Base-by-base conservation (phyloP, 2,888 invertebrate species). In the Pteria penguin region DNA sequence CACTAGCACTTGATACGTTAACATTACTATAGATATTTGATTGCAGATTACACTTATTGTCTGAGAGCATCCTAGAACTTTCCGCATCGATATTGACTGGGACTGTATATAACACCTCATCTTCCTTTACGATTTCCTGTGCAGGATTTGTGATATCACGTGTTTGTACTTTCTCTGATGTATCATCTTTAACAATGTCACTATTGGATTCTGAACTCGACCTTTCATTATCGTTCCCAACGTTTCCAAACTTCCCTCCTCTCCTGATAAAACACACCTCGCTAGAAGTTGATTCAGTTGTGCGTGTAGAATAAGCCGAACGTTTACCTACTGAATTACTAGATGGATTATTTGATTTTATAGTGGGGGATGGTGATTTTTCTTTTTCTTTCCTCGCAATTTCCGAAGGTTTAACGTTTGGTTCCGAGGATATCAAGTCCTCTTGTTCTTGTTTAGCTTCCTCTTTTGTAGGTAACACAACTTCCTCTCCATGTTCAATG, bases 361-460 rank as follows among this genome's bases (percentile, higher is more conserved):
- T n/a, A 8, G 45, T 8, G 18, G 45, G 45, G 8, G 45, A 14
- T 45, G 45, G 45, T 31, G 32, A 61, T 61, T 31, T 32, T 71
- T 63, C 72, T 70, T 33, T 75, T 65, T n/a, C 69, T 54, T 5
- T 14, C 63, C 45, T 52, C 60, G 36, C 60, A 65, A 45, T 36
- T 26, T 36, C 65, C 18, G 65, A 65, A 27, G 54, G 36, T 3
- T 67, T 52, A 4, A 60, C 65, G 31, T 76, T 61, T 18, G 27
- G 58, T 29, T 57, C 57, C 14, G 70, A 63, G 18, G 36, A 22
- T 26, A 65, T 45, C 11, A 52, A 55, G 58, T 72, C 72, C 57
- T 66, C 54, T 22, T 58, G 8, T 2, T 32, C 45, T n/a, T 45
- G 31, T 32, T 31, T 54, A 52, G 63, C 55, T 5, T 72, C 54